These are phyloP conservation scores for Drosophila neonasuta DNA, from an alignment of 2,888 invertebrate genomes.

Conservation along the genomic window DNA sequence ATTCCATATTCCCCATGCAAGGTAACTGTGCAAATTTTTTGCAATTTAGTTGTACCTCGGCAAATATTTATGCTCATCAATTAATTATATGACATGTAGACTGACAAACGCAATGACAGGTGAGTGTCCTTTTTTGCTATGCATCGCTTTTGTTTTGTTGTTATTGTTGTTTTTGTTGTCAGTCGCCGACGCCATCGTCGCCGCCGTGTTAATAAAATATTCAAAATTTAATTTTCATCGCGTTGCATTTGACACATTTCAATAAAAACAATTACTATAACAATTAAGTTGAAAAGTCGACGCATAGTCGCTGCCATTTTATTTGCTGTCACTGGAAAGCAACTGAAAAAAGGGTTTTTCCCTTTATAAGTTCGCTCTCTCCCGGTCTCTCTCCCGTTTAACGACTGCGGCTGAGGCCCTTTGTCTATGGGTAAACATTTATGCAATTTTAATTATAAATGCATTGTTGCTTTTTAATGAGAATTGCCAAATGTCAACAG, in stretches of 20 bases:
- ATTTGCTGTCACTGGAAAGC: slow-evolving; percentile 45
- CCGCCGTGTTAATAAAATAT: slow-evolving; percentile 55
- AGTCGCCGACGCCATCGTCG: slow-evolving; percentile 14
- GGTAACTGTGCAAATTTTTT: neutral
- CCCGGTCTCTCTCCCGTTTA: neutral
- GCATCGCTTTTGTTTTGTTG: slow-evolving; percentile 24
- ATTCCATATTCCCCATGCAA: neutral
- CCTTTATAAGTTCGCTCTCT: neutral
- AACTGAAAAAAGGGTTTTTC: slow-evolving; percentile 1
- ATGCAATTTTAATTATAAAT: slow-evolving; percentile 66
- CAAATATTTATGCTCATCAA: slow-evolving; percentile 52
- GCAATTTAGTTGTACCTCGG: slow-evolving; percentile 7
- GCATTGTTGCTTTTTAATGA: slow-evolving; percentile 60
- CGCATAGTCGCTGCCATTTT: slow-evolving; percentile 36
- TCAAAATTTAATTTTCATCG: slow-evolving; percentile 67
- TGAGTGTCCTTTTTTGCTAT: slow-evolving; percentile 41
- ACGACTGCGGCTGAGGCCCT: neutral
- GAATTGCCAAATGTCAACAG: slow-evolving; percentile 61
- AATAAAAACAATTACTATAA: slow-evolving; percentile 64
- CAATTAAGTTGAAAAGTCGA: slow-evolving; percentile 61
- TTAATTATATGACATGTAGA: slow-evolving; percentile 54
- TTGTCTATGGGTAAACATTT: slow-evolving; percentile 49
- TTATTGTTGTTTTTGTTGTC: slow-evolving; percentile 27
- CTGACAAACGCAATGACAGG: slow-evolving; percentile 55
- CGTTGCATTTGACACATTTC: slow-evolving; percentile 64